Evolutionary conservation across 2,113 vertebrate species (phyloP).

Genomic region (Myiozetetes cayanensis): DNA sequence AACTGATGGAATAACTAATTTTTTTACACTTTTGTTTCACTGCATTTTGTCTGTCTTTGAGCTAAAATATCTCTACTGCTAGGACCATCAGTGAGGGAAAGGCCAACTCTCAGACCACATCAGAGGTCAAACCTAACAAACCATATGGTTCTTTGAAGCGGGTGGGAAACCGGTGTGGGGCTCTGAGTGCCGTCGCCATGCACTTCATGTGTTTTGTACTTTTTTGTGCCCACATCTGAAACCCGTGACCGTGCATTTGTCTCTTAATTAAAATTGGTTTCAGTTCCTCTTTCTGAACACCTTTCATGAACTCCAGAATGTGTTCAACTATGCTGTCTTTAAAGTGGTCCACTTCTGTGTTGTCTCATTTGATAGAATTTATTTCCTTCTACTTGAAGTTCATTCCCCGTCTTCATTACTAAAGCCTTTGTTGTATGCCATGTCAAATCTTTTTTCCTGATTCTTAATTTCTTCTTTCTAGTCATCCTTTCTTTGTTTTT

Average conservation of each 20-base stretch:
- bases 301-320: not conserved
- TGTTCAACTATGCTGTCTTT: not conserved
- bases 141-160: not conserved
- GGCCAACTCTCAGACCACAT: not conserved
- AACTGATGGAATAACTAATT: not conserved
- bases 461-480: not conserved
- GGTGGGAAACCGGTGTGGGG: not conserved
- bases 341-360: not conserved
- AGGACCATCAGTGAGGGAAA: not conserved
- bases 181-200: not conserved
- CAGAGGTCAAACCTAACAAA: conserved; percentile 18
- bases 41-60: not conserved
- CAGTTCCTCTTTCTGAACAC: not conserved
- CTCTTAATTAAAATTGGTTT: not conserved
- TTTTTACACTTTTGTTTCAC: not conserved
- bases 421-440: not conserved
- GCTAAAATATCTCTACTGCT: not conserved
- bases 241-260: not conserved
- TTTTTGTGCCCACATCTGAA: not conserved
- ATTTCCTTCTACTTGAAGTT: not conserved
- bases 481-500: not conserved
- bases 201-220: not conserved
- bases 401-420: not conserved
- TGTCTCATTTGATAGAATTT: not conserved
- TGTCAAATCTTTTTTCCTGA: not conserved